A percentile compares a stretch with the other conserved stretches of the same genome.
phyloP scores from a whole-genome alignment of 2,888 invertebrate species.

The Liopterus haemorrhoidalis region DNA sequence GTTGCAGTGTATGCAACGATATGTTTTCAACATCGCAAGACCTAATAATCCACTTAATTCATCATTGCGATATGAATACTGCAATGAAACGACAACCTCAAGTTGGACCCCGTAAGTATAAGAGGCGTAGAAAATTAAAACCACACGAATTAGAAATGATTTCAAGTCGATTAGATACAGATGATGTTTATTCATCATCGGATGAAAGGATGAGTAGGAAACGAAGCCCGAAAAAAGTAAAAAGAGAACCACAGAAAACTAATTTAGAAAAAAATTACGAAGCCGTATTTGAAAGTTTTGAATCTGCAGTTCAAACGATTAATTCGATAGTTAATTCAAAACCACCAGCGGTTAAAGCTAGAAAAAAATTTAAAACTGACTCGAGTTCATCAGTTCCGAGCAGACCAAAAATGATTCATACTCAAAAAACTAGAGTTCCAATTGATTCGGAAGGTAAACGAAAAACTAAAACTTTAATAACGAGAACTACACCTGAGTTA shows the following conservation, averaged over 20 bases:
- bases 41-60: conserved; percentile 74
- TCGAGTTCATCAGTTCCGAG: conserved; percentile 45
- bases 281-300: conserved; percentile 47
- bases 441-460: conserved; percentile 50
- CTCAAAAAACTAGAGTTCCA: conserved; percentile 57
- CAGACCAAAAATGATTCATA: conserved; percentile 73
- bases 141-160: conserved; percentile 53
- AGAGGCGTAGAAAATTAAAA: conserved; percentile 70
- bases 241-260: conserved; percentile 38
- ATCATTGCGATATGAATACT: conserved; percentile 80
- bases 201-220: conserved; percentile 38
- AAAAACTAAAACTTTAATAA: conserved; percentile 54
- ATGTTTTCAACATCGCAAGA: conserved; percentile 66
- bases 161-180: conserved; percentile 39
- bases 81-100: conserved; percentile 74
- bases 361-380: conserved; percentile 39
- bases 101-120: conserved; percentile 73
- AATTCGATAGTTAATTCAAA: conserved; percentile 48
- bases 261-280: conserved; percentile 44
- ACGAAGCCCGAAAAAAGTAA: conserved; percentile 40
- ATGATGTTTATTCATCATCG: conserved; percentile 38
- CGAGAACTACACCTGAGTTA: conserved; percentile 47
- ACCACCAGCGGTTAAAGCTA: conserved; percentile 34
- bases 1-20: conserved; percentile 71
- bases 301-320: conserved; percentile 48